Evolutionary conservation across 2,888 invertebrate genomes (phyloP), one percentile per base, ranked within the genome.

Genomic region (Shargacucullia verbasci): DNA sequence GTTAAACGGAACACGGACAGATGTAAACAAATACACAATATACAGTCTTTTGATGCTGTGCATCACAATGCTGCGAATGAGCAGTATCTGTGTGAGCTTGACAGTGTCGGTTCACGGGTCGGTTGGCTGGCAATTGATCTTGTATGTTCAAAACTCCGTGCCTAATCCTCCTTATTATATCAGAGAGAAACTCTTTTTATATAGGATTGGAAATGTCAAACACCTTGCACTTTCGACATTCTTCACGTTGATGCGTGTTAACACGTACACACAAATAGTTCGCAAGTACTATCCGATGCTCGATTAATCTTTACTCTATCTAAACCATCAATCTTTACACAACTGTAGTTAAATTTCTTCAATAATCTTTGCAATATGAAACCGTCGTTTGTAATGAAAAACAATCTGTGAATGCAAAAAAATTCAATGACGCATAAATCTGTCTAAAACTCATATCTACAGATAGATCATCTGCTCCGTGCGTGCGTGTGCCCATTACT

Each of bases 11-110:
- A 86, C 87, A 84, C 78, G 77, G 90, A 89, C 92, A 92, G 92
- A 92, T 92, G 92, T 92, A 92, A 92, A 92, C 90, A 91, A 88
- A 86, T 83, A 82, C 68, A 84, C 85, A 87, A 87, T 86, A 82
- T 76, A 74, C 68, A 67, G 72, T 78, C 75, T 79, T 73, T 68
- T 79, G 81, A 81, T 65, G 76, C 71, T 68, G 59, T 50, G 68
- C 34, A 64, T 59, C 70, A 82, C 77, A 81, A 83, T 76, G 70
- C 61, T 46, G 52, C 54, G 62, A 46, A 62, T 55, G 66, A 71
- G 63, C 66, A 60, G 48, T 80, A 78, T 78, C 81, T 80, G 75
- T 75, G 61, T 73, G 75, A 68, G 63, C 59, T 59, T 76, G 62
- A 59, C 70, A 68, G 53, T 58, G 46, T 15, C 53, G 54, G 65